Evolutionary conservation across 2,888 invertebrate species (phyloP).

Genomic region (Carterocephalus palaemon): DNA sequence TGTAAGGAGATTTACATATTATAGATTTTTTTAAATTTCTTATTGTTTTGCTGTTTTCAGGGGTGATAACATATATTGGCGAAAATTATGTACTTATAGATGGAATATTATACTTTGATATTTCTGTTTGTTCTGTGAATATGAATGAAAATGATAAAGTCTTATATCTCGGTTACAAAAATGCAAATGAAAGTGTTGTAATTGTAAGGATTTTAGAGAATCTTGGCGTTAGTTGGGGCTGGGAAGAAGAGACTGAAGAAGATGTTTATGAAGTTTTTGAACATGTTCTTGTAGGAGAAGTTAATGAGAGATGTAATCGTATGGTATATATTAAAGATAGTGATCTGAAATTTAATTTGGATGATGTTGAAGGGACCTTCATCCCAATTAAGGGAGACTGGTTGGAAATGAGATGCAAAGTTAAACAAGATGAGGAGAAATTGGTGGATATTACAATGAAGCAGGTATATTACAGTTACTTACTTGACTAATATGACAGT

Average conservation of each 20-base stretch:
- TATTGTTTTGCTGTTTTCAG: slow-evolving; percentile 53
- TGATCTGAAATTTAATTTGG: slow-evolving; percentile 80
- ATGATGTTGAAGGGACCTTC: slow-evolving; percentile 81
- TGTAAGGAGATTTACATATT: not conserved
- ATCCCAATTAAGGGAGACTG: slow-evolving; percentile 85
- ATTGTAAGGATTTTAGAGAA: slow-evolving; percentile 80
- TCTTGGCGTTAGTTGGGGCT: slow-evolving; percentile 73
- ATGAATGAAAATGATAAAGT: slow-evolving; percentile 76
- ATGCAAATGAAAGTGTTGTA: slow-evolving; percentile 59
- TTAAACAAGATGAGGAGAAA: slow-evolving; percentile 80
- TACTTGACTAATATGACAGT: too few relatives aligned
- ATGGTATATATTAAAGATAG: slow-evolving; percentile 71
- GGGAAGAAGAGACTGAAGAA: slow-evolving; percentile 50
- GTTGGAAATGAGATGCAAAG: slow-evolving; percentile 80
- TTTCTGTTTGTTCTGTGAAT: slow-evolving; percentile 46
- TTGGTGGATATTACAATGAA: slow-evolving; percentile 63
- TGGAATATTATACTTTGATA: slow-evolving; percentile 75
- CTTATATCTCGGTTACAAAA: slow-evolving; percentile 75
- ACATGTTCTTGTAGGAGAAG: slow-evolving; percentile 60
- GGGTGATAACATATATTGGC: slow-evolving; percentile 79
- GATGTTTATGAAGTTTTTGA: slow-evolving; percentile 54
- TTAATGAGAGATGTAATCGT: slow-evolving; percentile 51
- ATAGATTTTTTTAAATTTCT: not conserved
- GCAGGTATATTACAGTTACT: too few relatives aligned
- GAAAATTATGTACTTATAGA: slow-evolving; percentile 79